Evolutionary conservation across 2,888 invertebrate species (phyloP), one percentile per base, ranked within the genome.

Genomic region (Aporophyla lueneburgensis): DNA sequence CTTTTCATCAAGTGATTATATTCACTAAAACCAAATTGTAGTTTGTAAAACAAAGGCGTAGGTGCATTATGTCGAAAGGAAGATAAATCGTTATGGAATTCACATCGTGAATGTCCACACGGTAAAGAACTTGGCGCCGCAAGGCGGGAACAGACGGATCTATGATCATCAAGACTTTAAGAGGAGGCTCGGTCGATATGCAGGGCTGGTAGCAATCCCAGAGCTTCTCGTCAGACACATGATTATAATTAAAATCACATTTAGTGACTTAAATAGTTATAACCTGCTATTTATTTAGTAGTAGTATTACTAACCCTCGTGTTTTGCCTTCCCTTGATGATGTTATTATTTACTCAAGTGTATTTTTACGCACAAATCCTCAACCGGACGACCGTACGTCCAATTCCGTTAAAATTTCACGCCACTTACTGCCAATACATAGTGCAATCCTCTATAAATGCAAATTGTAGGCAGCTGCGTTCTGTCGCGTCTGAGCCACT

Each of bases 401-500:
- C 76, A 63, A 86, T 88, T 81, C 79, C 33, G 66, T 74, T 81
- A 73, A 78, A 87, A 84, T 85, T 81, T 81, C 87, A 77, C 71
- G 78, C 81, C 83, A 87, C 78, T 88, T 88, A 76, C 75, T 49
- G 19, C 58, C 56, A 46, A 78, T 74, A 83, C 62, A 66, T 70
- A 65, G 69, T 82, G 78, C 85, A 75, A 80, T 76, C 74, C 84
- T 80, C 81, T 89, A 88, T 84, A 81, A 68, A 88, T 88, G 88
- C 89, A 88, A 88, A 88, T 88, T 83, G 84, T 76, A 73, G 65
- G 78, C 86, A 85, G 84, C 88, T 87, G 87, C 79, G 77, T 71
- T 76, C 58, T 46, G 66, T 70, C 85, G 72, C 85, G 76, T 83
- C 77, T 78, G 85, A 71, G 70, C 40, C 43, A 54, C 61, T 71